Evolutionary conservation across 2,888 invertebrate species (phyloP).

Genomic region (Carterocephalus palaemon): DNA sequence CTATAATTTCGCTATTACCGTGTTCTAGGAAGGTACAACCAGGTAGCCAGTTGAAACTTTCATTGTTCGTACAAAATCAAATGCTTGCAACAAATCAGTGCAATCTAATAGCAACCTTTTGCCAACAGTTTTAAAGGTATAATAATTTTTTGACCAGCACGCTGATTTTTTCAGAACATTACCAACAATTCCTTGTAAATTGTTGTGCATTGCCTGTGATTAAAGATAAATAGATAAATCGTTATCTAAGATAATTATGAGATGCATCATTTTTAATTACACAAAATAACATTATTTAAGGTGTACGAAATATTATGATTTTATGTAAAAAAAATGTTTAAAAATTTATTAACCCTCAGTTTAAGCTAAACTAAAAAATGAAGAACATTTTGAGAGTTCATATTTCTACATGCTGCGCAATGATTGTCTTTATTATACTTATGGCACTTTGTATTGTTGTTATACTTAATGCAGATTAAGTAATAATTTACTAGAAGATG

Average conservation of each 20-base stretch:
- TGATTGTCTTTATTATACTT: no score
- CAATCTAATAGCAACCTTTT: slow-evolving; percentile 9
- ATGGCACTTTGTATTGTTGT: no score
- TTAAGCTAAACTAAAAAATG: no score
- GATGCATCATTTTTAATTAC: no score
- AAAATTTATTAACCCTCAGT: no score
- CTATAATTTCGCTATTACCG: slow-evolving; percentile 61
- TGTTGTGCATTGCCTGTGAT: slow-evolving; percentile 44
- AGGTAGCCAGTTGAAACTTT: slow-evolving; percentile 60
- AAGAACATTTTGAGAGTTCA: no score
- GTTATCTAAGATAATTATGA: slow-evolving; percentile 45
- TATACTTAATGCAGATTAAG: slow-evolving; percentile 23
- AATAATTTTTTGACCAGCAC: background rate
- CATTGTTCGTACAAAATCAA: slow-evolving; percentile 49
- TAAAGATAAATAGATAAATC: slow-evolving; percentile 41
- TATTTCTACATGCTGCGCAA: no score
- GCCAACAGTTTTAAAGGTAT: background rate
- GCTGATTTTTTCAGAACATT: slow-evolving; percentile 12
- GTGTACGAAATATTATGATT: no score
- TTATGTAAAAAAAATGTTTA: no score
- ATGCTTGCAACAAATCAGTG: slow-evolving; percentile 31
- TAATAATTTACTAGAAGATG: slow-evolving; percentile 24
- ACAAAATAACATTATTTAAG: no score
- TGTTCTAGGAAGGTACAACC: slow-evolving; percentile 70
- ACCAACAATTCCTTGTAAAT: slow-evolving; percentile 47